Evolutionary conservation across 1,140 invertebrate genomes (phyloP).

Genomic region (Drosophila malerkotliana): DNA sequence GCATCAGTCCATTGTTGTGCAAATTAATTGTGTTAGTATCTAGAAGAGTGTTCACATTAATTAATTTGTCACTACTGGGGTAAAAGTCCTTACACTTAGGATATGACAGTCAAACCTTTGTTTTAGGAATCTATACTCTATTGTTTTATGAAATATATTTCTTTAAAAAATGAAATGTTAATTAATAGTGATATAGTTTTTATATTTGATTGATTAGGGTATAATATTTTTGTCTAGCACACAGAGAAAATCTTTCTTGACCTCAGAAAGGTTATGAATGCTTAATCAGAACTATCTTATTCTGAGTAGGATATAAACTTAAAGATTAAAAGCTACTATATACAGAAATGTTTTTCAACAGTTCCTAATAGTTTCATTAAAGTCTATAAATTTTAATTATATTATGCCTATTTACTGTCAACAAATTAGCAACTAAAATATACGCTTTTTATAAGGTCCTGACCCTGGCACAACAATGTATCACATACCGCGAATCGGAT

Average conservation of each 20-base stretch:
- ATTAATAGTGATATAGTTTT: neutral
- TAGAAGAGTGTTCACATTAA: conserved; percentile 33
- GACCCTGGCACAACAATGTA: neutral
- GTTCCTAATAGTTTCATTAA: too few relatives aligned
- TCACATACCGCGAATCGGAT: neutral
- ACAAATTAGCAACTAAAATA: too few relatives aligned
- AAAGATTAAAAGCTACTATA: too few relatives aligned
- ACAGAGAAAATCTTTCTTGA: neutral
- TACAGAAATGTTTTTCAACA: too few relatives aligned
- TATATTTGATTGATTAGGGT: neutral
- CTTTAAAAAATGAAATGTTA: too few relatives aligned
- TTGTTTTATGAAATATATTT: too few relatives aligned
- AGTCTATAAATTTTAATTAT: too few relatives aligned
- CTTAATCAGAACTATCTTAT: too few relatives aligned
- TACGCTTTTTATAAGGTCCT: neutral
- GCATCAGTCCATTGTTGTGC: conserved; percentile 78
- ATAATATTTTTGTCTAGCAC: neutral
- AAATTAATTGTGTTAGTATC: conserved; percentile 52
- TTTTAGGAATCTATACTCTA: too few relatives aligned
- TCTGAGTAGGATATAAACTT: too few relatives aligned
- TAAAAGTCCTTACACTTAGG: conserved; percentile 35
- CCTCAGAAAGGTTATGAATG: too few relatives aligned
- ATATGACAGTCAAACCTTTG: neutral
- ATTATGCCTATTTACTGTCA: too few relatives aligned
- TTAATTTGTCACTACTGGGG: conserved; percentile 37